These are phyloP conservation scores for Typhlomys cinereus DNA, from an alignment of 2,113 vertebrate species.

Conservation along the genomic window DNA sequence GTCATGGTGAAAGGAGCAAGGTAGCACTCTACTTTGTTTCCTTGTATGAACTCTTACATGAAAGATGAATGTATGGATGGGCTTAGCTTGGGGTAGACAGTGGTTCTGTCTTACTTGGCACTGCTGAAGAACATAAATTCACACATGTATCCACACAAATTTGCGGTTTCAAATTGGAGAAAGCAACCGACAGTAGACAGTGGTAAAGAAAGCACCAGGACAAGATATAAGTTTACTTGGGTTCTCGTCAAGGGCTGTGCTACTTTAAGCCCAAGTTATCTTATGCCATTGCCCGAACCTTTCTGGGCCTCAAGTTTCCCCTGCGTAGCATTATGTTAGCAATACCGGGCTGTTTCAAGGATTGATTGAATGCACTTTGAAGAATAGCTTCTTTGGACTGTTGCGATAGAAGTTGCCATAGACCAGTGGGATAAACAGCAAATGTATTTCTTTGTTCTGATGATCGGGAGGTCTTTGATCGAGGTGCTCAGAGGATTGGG, in stretches of 20 bases:
- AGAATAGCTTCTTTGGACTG: not conserved
- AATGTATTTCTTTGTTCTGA: not conserved
- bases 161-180: not conserved
- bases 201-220: not conserved
- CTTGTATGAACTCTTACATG: not conserved
- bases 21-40: not conserved
- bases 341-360: not conserved
- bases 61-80: not conserved
- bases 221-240: not conserved
- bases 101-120: not conserved
- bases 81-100: not conserved
- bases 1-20: not conserved
- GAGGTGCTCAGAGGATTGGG: not conserved
- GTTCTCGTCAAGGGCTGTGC: not conserved
- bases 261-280: not conserved
- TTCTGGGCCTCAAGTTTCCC: not conserved
- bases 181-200: not conserved
- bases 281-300: not conserved
- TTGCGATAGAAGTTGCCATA: not conserved
- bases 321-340: not conserved
- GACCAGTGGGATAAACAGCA: too few relatives aligned
- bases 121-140: not conserved
- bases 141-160: not conserved
- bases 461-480: not conserved
- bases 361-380: not conserved